These are phyloP conservation scores for Oeneis ivallda DNA, from an alignment of 2,888 invertebrate genomes.

Conservation along the genomic window DNA sequence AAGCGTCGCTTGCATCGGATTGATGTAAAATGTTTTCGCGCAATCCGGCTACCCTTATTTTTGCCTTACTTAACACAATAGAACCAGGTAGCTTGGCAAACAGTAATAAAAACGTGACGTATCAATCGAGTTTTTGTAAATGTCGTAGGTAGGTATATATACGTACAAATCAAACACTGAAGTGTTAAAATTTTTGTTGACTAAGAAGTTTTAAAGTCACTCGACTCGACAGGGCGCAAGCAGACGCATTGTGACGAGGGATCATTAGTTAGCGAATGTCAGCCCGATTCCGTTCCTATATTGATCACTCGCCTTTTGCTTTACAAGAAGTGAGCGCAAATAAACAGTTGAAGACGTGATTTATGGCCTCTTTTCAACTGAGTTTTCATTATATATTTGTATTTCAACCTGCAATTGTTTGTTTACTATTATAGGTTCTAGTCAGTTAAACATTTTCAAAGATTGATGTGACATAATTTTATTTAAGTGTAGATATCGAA, in stretches of 20 bases:
- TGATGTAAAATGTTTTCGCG: constrained; percentile 30
- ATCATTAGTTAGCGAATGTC: constrained; percentile 77
- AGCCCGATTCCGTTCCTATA: constrained; percentile 57
- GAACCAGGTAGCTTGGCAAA: constrained; percentile 77
- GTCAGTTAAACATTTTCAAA: neutral
- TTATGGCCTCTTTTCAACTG: constrained; percentile 53
- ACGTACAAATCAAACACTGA: constrained; percentile 80
- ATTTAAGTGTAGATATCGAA: no score
- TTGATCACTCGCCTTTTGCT: constrained; percentile 61
- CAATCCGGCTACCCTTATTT: constrained; percentile 57
- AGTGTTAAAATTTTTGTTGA: constrained; percentile 75
- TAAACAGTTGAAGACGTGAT: constrained; percentile 71
- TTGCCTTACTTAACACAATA: constrained; percentile 52
- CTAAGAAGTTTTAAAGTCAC: constrained; percentile 64
- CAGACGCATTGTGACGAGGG: constrained; percentile 60
- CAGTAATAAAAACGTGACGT: constrained; percentile 77
- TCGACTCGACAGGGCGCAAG: constrained; percentile 63
- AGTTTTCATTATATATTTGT: constrained; percentile 48
- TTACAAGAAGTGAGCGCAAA: constrained; percentile 67
- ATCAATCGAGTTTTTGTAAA: constrained; percentile 72
- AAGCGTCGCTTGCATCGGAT: neutral
- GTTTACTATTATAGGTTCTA: constrained; percentile 21
- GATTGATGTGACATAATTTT: neutral
- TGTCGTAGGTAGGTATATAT: constrained; percentile 47
- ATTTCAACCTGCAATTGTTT: constrained; percentile 51